Conservation (phyloP, 2,113 vertebrate genomes). For the Nansenia antarctica region DNA sequence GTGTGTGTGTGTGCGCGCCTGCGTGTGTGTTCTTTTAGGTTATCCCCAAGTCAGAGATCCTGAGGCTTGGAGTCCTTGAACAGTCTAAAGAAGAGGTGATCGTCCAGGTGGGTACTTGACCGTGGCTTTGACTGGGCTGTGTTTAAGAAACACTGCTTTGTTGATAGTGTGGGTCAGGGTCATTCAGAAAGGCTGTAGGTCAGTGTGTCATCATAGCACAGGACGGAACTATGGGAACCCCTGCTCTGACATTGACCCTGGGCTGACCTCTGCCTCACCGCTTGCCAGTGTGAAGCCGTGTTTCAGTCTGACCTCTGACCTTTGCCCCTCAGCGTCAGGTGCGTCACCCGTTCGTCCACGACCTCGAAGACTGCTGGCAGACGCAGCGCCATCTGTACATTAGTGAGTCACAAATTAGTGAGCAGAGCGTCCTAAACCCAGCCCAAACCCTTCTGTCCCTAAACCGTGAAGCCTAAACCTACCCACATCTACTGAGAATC, state of each 20-base stretch:
- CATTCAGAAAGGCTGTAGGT: no score
- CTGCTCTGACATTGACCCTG: no score
- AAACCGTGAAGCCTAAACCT: background rate
- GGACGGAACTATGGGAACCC: no score
- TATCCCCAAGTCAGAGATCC: slow-evolving; percentile 87
- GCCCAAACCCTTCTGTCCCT: slow-evolving; percentile 11
- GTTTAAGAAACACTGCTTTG: no score
- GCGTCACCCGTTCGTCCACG: slow-evolving; percentile 89
- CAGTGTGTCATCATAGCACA: no score
- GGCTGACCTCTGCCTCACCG: background rate
- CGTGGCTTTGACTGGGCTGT: no score
- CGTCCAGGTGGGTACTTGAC: slow-evolving; percentile 81
- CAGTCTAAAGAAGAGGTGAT: slow-evolving; percentile 95
- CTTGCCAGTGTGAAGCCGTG: slow-evolving; percentile 30
- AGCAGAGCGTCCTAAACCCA: slow-evolving; percentile 35
- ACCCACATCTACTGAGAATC: background rate
- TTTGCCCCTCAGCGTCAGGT: slow-evolving; percentile 87
- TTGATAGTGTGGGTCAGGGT: no score
- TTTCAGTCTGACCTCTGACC: slow-evolving; percentile 60
- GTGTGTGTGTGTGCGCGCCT: slow-evolving; percentile 3
- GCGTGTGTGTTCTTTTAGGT: slow-evolving; percentile 73
- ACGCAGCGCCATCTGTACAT: slow-evolving; percentile 93
- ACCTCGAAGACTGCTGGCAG: slow-evolving; percentile 96
- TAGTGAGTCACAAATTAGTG: slow-evolving; percentile 86
- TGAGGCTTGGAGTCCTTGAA: slow-evolving; percentile 84